Evolutionary conservation across 2,797 vertebrate species (phyloP).

Genomic region (Percopsis omiscomaycus): DNA sequence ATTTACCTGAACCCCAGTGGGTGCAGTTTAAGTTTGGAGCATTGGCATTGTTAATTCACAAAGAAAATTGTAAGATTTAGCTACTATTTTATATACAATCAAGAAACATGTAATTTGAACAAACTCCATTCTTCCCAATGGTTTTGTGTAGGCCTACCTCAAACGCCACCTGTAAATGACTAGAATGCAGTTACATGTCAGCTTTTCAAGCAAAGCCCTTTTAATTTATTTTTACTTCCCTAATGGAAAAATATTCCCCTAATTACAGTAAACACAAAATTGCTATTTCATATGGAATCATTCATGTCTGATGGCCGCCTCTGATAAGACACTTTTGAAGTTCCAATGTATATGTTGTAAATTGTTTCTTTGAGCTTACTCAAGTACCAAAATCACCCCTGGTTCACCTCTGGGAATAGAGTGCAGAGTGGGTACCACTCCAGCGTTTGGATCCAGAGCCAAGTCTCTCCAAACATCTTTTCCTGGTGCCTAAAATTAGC

Average conservation of each 20-base stretch:
- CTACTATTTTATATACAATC: neutral
- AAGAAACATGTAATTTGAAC: neutral
- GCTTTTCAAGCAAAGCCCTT: slow-evolving; percentile 67
- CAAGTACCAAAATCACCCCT: slow-evolving; percentile 81
- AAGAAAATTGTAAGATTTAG: neutral
- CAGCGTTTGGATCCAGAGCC: slow-evolving; percentile 71
- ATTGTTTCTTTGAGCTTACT: slow-evolving; percentile 82
- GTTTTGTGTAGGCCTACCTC: slow-evolving; percentile 6
- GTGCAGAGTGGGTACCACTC: slow-evolving; percentile 71
- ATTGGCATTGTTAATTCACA: neutral
- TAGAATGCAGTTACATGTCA: slow-evolving; percentile 51
- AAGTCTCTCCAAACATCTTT: slow-evolving; percentile 80
- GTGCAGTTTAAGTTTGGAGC: neutral
- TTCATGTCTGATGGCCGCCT: slow-evolving; percentile 81
- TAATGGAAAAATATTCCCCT: slow-evolving; percentile 83
- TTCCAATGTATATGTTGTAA: slow-evolving; percentile 81
- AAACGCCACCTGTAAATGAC: slow-evolving; percentile 27
- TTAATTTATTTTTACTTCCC: slow-evolving; percentile 84
- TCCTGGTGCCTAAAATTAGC: slow-evolving; percentile 84
- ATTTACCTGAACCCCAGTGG: neutral
- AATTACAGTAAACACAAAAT: slow-evolving; percentile 84
- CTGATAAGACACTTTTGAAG: slow-evolving; percentile 86
- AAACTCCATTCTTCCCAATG: neutral
- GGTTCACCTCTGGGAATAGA: slow-evolving; percentile 74
- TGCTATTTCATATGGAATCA: slow-evolving; percentile 87